Evolutionary conservation across 2,888 invertebrate species (phyloP), one percentile per base, ranked within the genome.

Genomic region (Agrotis clavis): DNA sequence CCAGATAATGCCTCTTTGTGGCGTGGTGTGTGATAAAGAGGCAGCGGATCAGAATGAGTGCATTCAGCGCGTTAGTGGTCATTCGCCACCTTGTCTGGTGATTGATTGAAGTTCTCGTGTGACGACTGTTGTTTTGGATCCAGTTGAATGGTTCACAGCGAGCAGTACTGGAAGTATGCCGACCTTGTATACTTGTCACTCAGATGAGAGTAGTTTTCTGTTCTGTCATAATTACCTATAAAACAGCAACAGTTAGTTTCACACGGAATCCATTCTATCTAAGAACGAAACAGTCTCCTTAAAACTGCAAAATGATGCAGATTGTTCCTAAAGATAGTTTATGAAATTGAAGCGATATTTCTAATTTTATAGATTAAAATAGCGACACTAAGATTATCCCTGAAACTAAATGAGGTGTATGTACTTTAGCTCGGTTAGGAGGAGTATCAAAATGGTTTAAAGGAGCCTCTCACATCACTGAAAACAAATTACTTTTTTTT

Each of bases 1-100:
- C 74, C 68, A 87, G 86, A 90, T 90, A 90, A 91, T 91, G 88
- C 73, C 59, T 73, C 76, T 84, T 87, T 86, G 82, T 87, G 71
- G 72, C 41, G 30, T 75, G 53, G 77, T 78, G 70, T 63, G 81
- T 67, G 81, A 86, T 79, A 79, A 85, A 83, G 80, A 77, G 67
- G 70, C 74, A 71, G 67, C 71, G 71, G 79, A 75, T 77, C 85
- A 86, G 86, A 78, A 81, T 76, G 70, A 73, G 60, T 73, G 69
- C 71, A 83, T 87, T 85, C 87, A 85, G 51, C 67, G 47, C 73
- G 86, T 88, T 80, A 83, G 87, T 87, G 87, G 88, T 85, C 86
- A 87, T 77, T 81, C 67, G 81, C 77, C 83, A 71, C 67, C 74
- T 74, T 74, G 70, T 74, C 79, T 77, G 85, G 65, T 82, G 72